Percentiles rank a stretch among this genome's conserved stretches.
phyloP scores from a whole-genome alignment of 2,888 invertebrate genomes.

The Dynastes hyllus region DNA sequence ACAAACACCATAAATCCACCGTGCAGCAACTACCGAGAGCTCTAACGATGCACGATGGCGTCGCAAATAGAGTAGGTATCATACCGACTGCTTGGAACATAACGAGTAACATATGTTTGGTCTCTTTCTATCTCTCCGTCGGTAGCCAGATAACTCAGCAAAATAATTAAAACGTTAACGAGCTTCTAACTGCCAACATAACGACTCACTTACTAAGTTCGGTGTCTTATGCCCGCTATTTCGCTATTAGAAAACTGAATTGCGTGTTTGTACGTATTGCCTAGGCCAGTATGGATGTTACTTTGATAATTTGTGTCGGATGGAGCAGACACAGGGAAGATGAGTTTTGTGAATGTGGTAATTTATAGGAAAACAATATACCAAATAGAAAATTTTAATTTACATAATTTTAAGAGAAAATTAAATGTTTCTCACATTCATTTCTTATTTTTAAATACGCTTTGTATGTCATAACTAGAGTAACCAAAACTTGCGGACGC shows the following conservation, averaged over 20 bases:
- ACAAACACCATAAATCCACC: background rate
- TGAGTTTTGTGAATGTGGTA: too few relatives aligned
- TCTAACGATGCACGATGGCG: background rate
- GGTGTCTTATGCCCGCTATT: constrained; percentile 29
- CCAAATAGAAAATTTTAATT: too few relatives aligned
- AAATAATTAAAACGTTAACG: constrained; percentile 70
- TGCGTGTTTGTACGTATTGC: background rate
- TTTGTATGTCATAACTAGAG: too few relatives aligned
- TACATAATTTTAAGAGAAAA: too few relatives aligned
- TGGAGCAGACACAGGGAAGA: too few relatives aligned
- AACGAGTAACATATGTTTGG: too few relatives aligned
- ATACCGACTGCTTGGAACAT: constrained; percentile 61
- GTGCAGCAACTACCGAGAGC: constrained; percentile 16
- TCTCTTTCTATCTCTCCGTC: too few relatives aligned
- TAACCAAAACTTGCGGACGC: too few relatives aligned
- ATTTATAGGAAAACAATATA: too few relatives aligned
- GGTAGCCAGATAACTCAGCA: constrained; percentile 63
- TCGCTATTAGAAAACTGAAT: background rate
- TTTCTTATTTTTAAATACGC: too few relatives aligned
- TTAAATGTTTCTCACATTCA: too few relatives aligned
- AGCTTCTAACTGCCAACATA: constrained; percentile 68
- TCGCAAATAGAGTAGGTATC: constrained; percentile 57
- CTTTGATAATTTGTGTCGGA: too few relatives aligned
- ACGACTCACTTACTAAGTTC: constrained; percentile 66
- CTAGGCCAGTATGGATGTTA: background rate